Conservation (phyloP, 2,113 vertebrate species). For the Phrynosoma platyrhinos region DNA sequence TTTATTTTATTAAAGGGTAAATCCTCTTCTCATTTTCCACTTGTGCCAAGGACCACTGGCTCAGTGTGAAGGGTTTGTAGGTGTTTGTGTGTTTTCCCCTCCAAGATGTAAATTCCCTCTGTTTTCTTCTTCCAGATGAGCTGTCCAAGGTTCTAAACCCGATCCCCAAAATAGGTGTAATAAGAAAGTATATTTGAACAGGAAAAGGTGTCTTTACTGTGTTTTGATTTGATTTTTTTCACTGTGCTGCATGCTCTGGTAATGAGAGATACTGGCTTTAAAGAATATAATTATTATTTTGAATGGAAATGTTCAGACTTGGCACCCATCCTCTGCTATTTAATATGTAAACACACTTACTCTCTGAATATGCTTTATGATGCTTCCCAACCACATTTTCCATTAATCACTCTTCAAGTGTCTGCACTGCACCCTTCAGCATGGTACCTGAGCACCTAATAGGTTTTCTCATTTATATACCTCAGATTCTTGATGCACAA, state of each 20-base stretch:
- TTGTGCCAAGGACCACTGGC: too few relatives aligned
- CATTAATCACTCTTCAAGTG: constrained; percentile 41
- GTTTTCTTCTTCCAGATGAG: too few relatives aligned
- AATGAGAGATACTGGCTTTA: constrained; percentile 28
- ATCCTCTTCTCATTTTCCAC: too few relatives aligned
- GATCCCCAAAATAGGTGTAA: background rate
- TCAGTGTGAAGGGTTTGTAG: too few relatives aligned
- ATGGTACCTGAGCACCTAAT: constrained; percentile 30
- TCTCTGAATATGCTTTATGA: constrained; percentile 20
- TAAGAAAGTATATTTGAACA: background rate
- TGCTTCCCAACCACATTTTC: constrained; percentile 20
- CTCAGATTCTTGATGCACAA: constrained; percentile 11
- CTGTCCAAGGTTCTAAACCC: too few relatives aligned
- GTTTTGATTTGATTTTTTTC: background rate
- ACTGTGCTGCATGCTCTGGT: constrained; percentile 13
- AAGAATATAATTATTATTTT: constrained; percentile 39
- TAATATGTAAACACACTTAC: constrained; percentile 31
- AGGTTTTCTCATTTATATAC: constrained; percentile 31
- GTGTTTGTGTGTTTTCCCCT: too few relatives aligned
- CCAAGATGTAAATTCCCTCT: too few relatives aligned
- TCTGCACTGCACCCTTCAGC: constrained; percentile 5
- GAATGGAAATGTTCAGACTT: constrained; percentile 24
- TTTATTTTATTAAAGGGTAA: too few relatives aligned
- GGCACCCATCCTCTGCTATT: constrained; percentile 9
- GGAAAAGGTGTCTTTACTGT: background rate